Evolutionary conservation across 2,113 vertebrate species (phyloP).

Genomic region (Piaya cayana): DNA sequence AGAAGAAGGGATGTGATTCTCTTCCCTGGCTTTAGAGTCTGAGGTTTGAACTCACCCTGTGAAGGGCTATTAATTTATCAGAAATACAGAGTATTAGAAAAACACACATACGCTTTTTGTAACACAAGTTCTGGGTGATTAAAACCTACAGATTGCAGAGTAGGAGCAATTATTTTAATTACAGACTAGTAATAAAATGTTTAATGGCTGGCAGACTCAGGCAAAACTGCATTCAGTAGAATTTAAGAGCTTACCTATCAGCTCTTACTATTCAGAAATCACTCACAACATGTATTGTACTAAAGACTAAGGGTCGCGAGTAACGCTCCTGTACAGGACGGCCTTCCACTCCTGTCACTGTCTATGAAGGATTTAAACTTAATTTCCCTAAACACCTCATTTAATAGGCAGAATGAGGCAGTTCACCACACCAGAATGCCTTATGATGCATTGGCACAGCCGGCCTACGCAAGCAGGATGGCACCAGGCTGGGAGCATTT

Average conservation of each 20-base stretch:
- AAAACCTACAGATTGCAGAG: background rate
- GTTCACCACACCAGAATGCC: background rate
- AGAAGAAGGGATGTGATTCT: background rate
- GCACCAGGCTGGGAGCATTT: background rate
- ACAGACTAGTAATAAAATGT: background rate
- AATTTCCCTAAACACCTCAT: background rate
- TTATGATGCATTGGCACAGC: background rate
- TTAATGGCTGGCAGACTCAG: background rate
- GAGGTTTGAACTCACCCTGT: background rate
- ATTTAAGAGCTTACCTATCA: background rate
- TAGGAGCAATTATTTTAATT: constrained; percentile 10
- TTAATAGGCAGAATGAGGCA: background rate
- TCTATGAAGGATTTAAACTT: background rate
- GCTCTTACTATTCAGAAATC: background rate
- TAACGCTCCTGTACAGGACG: background rate
- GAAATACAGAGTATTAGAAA: background rate
- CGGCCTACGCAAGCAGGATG: background rate
- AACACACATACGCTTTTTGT: background rate
- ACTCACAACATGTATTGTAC: background rate
- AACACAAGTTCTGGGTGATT: background rate
- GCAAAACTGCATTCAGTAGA: background rate
- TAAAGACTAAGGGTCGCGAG: background rate
- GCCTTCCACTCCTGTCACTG: background rate
- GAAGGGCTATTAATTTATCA: background rate
- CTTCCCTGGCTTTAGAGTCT: background rate